Evolutionary conservation across 2,888 invertebrate genomes (phyloP).

Genomic region (Cartodere bifasciata): DNA sequence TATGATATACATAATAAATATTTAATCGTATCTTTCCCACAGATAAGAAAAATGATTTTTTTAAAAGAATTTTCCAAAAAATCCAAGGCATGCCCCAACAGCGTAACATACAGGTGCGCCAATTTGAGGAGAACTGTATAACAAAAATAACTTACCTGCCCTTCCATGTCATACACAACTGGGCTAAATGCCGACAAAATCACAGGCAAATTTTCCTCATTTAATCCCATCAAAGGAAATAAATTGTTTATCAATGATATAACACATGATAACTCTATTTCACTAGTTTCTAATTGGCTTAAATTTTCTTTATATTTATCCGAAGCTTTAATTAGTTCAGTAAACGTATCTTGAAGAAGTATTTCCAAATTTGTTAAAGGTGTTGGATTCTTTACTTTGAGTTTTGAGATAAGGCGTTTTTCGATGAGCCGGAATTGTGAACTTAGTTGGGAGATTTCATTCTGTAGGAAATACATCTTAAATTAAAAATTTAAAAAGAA

Average conservation of each 20-base stretch:
- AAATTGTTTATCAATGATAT: constrained; percentile 21
- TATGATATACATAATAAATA: too few species aligned
- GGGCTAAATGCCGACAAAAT: constrained; percentile 25
- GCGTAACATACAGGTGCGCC: too few species aligned
- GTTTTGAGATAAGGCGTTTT: constrained; percentile 60
- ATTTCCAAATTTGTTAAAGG: constrained; percentile 60
- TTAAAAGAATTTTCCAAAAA: too few species aligned
- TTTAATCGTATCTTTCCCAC: too few species aligned
- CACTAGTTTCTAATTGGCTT: constrained; percentile 25
- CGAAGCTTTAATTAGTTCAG: constrained; percentile 41
- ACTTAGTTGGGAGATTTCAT: constrained; percentile 42
- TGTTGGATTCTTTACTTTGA: constrained; percentile 65
- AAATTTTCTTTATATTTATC: constrained; percentile 38
- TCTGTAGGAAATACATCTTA: constrained; percentile 27
- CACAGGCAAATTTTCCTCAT: constrained; percentile 20
- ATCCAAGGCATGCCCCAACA: too few species aligned
- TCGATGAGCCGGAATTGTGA: constrained; percentile 68
- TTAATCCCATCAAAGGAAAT: constrained; percentile 21
- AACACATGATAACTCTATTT: constrained; percentile 27
- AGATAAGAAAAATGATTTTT: too few species aligned
- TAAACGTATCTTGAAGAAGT: constrained; percentile 56
- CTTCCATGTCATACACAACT: constrained; percentile 26
- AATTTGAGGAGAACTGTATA: too few species aligned
- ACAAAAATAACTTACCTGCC: constrained; percentile 25
- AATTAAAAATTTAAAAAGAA: neutral